Evolutionary conservation across 64 coral and sea anemone species (phyloP).

Genomic region (Orbicella faveolata): DNA sequence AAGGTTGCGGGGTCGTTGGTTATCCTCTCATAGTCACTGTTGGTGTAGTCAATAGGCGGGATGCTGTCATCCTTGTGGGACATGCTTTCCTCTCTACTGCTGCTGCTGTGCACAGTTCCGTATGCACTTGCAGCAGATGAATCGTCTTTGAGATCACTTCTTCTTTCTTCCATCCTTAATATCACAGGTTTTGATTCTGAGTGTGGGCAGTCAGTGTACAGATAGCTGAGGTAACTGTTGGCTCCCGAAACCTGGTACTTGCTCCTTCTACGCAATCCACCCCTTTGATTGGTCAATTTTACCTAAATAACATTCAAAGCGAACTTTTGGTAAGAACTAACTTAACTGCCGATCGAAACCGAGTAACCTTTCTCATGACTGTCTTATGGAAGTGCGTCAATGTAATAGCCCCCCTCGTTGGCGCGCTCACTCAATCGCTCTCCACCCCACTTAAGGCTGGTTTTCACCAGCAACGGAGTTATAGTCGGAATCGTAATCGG

Average conservation of each 20-base stretch:
- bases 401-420: no score
- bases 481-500: no score
- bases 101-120: neutral
- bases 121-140: neutral
- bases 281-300: neutral
- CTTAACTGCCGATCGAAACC: neutral
- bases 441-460: no score
- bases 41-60: neutral
- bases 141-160: neutral
- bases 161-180: neutral
- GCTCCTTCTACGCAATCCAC: neutral
- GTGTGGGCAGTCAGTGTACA: neutral
- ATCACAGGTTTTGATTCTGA: slow-evolving; percentile 1
- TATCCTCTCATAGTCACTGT: neutral
- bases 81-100: neutral
- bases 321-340: neutral
- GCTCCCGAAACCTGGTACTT: slow-evolving; percentile 11
- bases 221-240: neutral
- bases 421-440: no score
- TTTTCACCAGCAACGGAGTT: no score
- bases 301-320: neutral
- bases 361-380: neutral
- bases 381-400: no score
- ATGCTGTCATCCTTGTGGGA: neutral
- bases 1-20: no score